A percentile compares a stretch with the other conserved stretches of the same genome.
Conservation (phyloP, 2,113 vertebrate genomes). For the Pipa parva region DNA sequence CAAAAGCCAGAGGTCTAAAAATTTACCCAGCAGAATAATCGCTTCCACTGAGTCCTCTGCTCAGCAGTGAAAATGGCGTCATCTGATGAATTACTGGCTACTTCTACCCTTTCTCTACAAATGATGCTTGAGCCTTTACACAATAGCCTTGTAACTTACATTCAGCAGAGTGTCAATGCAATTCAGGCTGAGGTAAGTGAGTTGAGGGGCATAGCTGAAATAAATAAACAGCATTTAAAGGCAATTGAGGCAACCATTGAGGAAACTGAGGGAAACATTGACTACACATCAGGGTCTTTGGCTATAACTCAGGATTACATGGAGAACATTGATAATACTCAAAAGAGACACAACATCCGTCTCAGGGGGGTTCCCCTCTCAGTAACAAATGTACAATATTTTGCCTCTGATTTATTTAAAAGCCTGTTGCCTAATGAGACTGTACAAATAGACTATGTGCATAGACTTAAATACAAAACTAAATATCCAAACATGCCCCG, state of each 20-base stretch:
- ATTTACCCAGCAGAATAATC: neutral
- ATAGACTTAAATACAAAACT: neutral
- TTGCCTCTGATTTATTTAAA: neutral
- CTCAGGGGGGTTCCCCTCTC: neutral
- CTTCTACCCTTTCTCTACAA: neutral
- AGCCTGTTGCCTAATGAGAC: neutral
- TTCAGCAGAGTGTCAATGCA: neutral
- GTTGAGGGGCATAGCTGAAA: neutral
- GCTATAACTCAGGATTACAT: neutral
- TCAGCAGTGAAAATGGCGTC: neutral
- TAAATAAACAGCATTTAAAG: neutral
- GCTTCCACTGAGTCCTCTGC: neutral
- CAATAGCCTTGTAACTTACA: neutral
- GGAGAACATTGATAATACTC: neutral
- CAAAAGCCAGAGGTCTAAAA: neutral
- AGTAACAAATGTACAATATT: neutral
- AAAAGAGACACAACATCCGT: neutral
- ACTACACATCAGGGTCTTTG: neutral
- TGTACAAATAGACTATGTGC: neutral
- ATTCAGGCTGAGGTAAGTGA: neutral
- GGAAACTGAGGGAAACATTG: neutral
- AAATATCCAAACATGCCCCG: neutral
- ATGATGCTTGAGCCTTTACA: neutral
- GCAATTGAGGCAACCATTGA: neutral
- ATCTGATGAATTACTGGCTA: neutral